Conservation (phyloP, 2,888 invertebrate genomes). For the Octonoba sinensis region DNA sequence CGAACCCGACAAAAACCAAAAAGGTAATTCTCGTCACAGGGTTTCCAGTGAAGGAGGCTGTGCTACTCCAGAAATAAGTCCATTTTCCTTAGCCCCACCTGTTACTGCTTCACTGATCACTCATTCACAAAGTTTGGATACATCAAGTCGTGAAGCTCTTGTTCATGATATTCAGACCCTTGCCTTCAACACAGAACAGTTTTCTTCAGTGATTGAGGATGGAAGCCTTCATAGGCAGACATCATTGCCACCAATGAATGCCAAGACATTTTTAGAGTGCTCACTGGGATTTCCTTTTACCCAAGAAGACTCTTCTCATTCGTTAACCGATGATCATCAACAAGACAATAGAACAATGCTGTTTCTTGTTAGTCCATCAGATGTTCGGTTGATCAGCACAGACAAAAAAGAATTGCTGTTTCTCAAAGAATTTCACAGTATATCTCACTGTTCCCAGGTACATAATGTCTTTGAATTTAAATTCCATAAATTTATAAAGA, state of each 20-base stretch:
- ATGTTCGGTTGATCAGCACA: constrained; percentile 90
- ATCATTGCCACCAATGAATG: constrained; percentile 60
- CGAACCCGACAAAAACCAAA: constrained; percentile 11
- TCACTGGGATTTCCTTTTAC: constrained; percentile 49
- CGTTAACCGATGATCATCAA: constrained; percentile 36
- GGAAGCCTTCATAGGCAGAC: constrained; percentile 48
- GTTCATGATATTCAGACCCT: constrained; percentile 61
- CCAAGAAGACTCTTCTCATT: constrained; percentile 46
- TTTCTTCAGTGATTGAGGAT: constrained; percentile 60
- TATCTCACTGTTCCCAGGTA: constrained; percentile 86
- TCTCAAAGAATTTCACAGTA: constrained; percentile 88
- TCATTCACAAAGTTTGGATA: constrained; percentile 66
- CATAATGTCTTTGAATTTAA: constrained; percentile 30
- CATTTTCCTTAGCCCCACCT: constrained; percentile 40
- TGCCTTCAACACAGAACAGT: constrained; percentile 55
- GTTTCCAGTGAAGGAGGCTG: constrained; percentile 27
- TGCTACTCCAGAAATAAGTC: neutral
- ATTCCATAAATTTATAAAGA: neutral
- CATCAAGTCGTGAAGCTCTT: constrained; percentile 58
- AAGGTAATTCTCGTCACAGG: constrained; percentile 23
- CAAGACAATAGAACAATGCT: constrained; percentile 88
- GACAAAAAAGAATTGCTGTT: constrained; percentile 91
- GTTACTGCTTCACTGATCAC: constrained; percentile 63
- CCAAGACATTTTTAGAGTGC: constrained; percentile 48
- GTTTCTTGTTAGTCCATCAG: constrained; percentile 86